Conservation (phyloP, 2,797 vertebrate genomes). For the Rousettus madagascariensis region DNA sequence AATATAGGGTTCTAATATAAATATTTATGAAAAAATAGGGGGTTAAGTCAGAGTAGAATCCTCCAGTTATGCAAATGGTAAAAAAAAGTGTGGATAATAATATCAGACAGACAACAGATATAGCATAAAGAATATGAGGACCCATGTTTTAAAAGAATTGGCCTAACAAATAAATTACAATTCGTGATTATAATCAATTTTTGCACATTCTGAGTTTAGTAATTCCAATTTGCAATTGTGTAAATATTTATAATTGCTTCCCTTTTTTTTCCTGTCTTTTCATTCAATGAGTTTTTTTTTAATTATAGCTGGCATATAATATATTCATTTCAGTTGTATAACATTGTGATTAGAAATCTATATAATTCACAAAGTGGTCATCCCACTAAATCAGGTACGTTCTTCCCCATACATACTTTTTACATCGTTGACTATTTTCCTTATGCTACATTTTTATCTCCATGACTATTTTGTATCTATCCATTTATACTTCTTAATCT, state of each 20-base stretch:
- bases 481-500: too few species aligned
- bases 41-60: background rate
- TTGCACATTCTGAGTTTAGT: background rate
- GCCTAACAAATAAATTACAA: background rate
- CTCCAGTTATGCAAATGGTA: background rate
- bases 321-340: too few species aligned
- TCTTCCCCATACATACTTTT: too few species aligned
- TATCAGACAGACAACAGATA: background rate
- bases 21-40: background rate
- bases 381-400: too few species aligned
- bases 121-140: background rate
- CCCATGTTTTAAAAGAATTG: background rate
- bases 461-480: too few species aligned
- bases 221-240: background rate
- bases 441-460: too few species aligned
- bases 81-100: background rate
- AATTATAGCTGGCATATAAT: too few species aligned
- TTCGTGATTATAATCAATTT: background rate
- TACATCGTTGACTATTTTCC: too few species aligned
- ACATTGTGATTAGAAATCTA: too few species aligned
- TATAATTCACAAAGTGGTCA: too few species aligned
- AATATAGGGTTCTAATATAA: background rate
- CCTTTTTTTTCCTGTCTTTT: too few species aligned
- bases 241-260: background rate
- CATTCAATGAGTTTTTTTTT: too few species aligned